These are phyloP conservation scores for Rutilus rutilus DNA, from an alignment of 2,113 vertebrate genomes.

Conservation along the genomic window DNA sequence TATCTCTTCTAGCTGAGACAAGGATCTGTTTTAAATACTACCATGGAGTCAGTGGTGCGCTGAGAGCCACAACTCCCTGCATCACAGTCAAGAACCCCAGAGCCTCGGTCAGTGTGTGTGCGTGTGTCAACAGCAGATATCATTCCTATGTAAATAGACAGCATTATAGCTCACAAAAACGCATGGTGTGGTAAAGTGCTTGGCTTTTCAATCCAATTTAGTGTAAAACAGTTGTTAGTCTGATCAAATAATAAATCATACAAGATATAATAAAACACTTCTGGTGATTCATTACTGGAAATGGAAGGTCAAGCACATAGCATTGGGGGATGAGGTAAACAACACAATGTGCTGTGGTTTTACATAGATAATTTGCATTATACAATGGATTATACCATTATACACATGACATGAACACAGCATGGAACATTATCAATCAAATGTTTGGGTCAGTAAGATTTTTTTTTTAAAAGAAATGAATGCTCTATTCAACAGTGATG, in stretches of 20 bases:
- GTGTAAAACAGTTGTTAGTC: background rate
- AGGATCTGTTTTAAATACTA: conserved; percentile 99
- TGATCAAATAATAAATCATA: background rate
- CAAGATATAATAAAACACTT: background rate
- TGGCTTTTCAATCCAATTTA: background rate
- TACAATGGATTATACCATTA: background rate
- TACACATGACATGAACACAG: background rate
- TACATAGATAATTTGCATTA: background rate
- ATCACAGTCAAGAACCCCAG: conserved; percentile 97
- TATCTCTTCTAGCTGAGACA: conserved; percentile 87
- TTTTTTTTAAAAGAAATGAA: background rate
- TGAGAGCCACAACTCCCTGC: conserved; percentile 95
- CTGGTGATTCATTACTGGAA: background rate
- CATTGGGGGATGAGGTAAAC: background rate
- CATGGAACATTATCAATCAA: background rate
- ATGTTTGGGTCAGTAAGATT: background rate
- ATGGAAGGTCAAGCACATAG: no score
- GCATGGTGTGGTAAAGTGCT: background rate
- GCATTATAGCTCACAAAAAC: background rate
- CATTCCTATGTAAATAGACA: background rate
- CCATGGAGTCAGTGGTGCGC: conserved; percentile 93
- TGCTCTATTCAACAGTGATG: no score
- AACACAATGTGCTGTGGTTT: no score
- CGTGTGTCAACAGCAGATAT: background rate
- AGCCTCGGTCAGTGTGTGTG: conserved; percentile 81